These are phyloP conservation scores for Axea sp. DNA, from an alignment of 2,888 invertebrate genomes.

Conservation along the genomic window DNA sequence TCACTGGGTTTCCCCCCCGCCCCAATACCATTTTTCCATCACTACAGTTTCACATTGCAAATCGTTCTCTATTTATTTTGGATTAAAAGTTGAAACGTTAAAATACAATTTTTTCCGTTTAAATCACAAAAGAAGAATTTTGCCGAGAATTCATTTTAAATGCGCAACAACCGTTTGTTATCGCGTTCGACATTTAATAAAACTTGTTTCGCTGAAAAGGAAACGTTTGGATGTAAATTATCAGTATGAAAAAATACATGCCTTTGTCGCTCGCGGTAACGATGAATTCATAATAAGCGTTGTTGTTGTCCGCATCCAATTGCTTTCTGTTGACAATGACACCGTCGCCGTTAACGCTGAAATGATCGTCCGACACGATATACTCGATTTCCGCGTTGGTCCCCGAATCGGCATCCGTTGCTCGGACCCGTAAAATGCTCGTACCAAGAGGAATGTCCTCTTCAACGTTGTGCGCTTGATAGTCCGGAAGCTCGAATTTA, in stretches of 20 bases:
- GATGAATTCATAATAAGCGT: constrained; percentile 96
- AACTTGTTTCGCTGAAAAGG: too few species aligned
- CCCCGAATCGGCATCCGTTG: constrained; percentile 96
- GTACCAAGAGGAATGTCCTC: constrained; percentile 96
- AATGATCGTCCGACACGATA: constrained; percentile 94
- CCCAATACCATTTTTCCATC: neutral
- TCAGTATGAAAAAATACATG: constrained; percentile 62
- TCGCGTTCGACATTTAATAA: too few species aligned
- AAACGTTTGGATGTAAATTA: too few species aligned
- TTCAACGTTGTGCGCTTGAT: constrained; percentile 97
- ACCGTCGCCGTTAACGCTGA: constrained; percentile 95
- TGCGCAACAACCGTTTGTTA: too few species aligned
- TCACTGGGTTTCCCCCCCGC: too few species aligned
- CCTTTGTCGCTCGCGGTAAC: constrained; percentile 97
- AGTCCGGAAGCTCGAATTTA: constrained; percentile 96
- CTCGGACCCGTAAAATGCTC: constrained; percentile 95
- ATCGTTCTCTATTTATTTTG: neutral
- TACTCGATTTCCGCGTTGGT: constrained; percentile 97
- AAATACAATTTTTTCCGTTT: too few species aligned
- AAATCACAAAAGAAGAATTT: too few species aligned
- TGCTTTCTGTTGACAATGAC: constrained; percentile 96
- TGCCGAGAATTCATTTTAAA: too few species aligned
- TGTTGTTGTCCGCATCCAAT: constrained; percentile 97
- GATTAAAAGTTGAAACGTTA: too few species aligned
- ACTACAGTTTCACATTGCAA: neutral